Evolutionary conservation across 2,888 invertebrate species (phyloP), one percentile per base, ranked within the genome.

Genomic region (Agonopterix subpropinquella): DNA sequence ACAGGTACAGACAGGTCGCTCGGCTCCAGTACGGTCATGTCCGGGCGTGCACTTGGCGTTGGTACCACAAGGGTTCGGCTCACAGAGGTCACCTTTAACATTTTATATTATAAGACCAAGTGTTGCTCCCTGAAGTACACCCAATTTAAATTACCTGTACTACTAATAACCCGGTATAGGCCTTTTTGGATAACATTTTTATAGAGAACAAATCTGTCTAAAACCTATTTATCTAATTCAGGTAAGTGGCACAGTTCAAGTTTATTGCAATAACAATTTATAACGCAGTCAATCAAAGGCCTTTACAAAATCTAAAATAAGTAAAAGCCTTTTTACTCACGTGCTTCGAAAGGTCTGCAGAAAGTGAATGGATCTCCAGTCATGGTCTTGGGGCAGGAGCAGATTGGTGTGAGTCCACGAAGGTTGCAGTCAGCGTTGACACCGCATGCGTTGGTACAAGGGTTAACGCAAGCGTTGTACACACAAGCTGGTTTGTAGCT

Each of bases 1-100:
- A 67, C 96, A 96, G 8, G 95, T 95, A 72, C 96, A 96, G 43
- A 96, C 96, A 5, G 96, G 96, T 4, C 96, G 90, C 65, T 96
- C 95, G 48, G 92, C 92, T 43, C 95, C 94, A 5, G 92, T 92
- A 53, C 92, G 92, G 74, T 96, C 96, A 70, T 94, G 93, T 2
- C 96, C 96, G 0, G 96, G 95, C 11, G 92, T 92, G 67, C 96
- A 96, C 53, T 92, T 90, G 1, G 95, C 94, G 66, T 94, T 92
- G 10, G 82, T 81, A 41, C 96, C 96, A 60, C 96, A 96, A n/a
- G 96, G 96, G 82, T 96, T 96, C 0, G 96, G 96, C 57, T 92
- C 91, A 71, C 96, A 96, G 3, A 96, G 90, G 68, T 96, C 96
- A 69, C 91, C 96, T 95, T 53, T 39, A n/a, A n/a, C n/a, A 28